A percentile compares a stretch with the other conserved stretches of the same genome.
Conservation (phyloP, 2,888 invertebrate genomes). For the Allolobophora icterica region DNA sequence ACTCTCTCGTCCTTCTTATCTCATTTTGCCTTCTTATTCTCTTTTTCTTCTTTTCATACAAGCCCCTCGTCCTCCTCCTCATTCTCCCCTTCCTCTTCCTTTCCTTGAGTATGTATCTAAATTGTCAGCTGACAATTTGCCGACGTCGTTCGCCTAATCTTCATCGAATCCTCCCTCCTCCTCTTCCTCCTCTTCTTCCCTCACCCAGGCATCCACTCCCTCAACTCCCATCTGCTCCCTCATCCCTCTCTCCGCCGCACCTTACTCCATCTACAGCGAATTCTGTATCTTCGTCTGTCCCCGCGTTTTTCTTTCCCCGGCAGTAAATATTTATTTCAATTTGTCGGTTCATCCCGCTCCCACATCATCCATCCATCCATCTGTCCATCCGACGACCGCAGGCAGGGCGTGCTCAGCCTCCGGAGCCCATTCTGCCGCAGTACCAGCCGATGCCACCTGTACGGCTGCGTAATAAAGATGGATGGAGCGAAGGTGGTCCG, state of each 20-base stretch:
- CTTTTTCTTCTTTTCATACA: background rate
- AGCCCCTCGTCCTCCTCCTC: background rate
- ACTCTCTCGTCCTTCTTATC: background rate
- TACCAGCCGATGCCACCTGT: background rate
- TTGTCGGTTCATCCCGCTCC: background rate
- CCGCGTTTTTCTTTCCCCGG: background rate
- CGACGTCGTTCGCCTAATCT: background rate
- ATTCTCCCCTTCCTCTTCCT: background rate
- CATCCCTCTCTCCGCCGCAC: background rate
- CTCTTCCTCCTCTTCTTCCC: no score
- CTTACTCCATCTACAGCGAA: background rate
- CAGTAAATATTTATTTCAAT: slow-evolving; percentile 17
- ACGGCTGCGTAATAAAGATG: slow-evolving; percentile 14
- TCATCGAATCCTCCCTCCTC: background rate
- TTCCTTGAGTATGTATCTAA: slow-evolving; percentile 17
- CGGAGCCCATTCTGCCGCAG: background rate
- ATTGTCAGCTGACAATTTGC: slow-evolving; percentile 17
- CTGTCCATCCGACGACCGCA: background rate
- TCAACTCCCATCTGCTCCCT: background rate
- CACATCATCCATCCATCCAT: background rate
- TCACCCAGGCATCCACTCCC: no score
- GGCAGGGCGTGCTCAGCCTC: slow-evolving; percentile 17
- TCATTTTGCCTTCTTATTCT: background rate
- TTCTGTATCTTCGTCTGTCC: background rate
- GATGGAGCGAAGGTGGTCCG: background rate